These are phyloP conservation scores for Cenopis cana DNA, from an alignment of 2,888 invertebrate species.

Conservation along the genomic window DNA sequence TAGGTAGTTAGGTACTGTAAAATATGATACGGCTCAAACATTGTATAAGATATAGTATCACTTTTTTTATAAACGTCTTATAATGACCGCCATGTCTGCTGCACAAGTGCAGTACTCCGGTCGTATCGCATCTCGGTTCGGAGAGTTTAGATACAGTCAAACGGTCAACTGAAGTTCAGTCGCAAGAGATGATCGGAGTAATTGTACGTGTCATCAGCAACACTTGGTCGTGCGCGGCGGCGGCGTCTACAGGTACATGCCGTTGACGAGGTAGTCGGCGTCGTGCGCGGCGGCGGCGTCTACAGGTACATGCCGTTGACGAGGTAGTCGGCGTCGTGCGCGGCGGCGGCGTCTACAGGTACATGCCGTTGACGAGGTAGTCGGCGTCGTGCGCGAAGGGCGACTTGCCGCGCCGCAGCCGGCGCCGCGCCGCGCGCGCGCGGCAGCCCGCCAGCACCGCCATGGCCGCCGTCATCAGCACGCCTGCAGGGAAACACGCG, in stretches of 20 bases:
- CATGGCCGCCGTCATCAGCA: slow-evolving; percentile 92
- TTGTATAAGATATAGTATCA: slow-evolving; percentile 30
- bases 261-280: no score
- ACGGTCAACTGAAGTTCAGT: neutral
- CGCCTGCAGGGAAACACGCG: slow-evolving; percentile 76
- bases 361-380: slow-evolving; percentile 99
- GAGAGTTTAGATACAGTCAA: neutral
- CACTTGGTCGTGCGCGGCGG: neutral
- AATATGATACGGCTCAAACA: slow-evolving; percentile 22
- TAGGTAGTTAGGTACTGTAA: neutral
- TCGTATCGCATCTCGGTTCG: no score
- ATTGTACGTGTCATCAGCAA: no score
- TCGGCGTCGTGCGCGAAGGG: slow-evolving; percentile 97
- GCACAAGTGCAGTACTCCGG: no score
- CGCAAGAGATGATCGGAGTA: neutral
- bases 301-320: no score
- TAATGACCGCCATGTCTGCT: neutral
- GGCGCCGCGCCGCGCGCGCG: slow-evolving; percentile 90
- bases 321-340: slow-evolving; percentile 97
- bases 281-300: neutral
- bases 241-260: no score
- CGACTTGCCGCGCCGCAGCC: slow-evolving; percentile 91
- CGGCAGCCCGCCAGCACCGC: slow-evolving; percentile 93
- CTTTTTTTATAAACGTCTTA: slow-evolving; percentile 3
- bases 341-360: slow-evolving; percentile 86